Percentiles rank a stretch among this genome's conserved stretches.
Conservation (phyloP, 2,113 vertebrate genomes). For the Athene cunicularia region DNA sequence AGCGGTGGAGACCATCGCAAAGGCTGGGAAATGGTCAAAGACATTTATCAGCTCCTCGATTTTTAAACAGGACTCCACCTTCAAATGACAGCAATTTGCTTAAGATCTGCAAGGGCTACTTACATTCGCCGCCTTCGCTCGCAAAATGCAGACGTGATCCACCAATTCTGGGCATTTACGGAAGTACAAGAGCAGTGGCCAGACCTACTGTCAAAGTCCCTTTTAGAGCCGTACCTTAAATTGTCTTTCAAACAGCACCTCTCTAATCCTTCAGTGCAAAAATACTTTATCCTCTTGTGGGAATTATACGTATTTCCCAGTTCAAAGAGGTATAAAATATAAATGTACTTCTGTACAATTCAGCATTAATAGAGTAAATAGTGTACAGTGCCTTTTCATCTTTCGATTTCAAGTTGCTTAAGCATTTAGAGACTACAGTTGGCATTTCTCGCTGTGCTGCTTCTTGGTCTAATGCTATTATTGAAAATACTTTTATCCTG, state of each 20-base stretch:
- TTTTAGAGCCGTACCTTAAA: background rate
- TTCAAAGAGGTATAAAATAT: slow-evolving; percentile 65
- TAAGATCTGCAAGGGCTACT: background rate
- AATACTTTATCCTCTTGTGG: slow-evolving; percentile 60
- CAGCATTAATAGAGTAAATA: slow-evolving; percentile 67
- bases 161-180: background rate
- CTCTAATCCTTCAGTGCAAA: slow-evolving; percentile 47
- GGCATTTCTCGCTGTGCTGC: slow-evolving; percentile 64
- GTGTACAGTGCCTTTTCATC: slow-evolving; percentile 60
- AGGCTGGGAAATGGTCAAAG: background rate
- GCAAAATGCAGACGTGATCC: background rate
- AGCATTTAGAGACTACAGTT: slow-evolving; percentile 58
- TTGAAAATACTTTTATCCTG: slow-evolving; percentile 63
- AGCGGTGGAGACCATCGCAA: background rate
- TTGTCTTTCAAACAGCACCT: slow-evolving; percentile 32
- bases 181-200: background rate
- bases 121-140: fast-evolving
- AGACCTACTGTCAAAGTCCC: background rate
- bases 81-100: slow-evolving; percentile 1
- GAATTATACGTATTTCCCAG: slow-evolving; percentile 59
- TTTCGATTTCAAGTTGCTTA: slow-evolving; percentile 67
- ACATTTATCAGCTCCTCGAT: background rate
- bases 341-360: slow-evolving; percentile 67
- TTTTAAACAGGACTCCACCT: background rate
- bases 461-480: slow-evolving; percentile 67